Base-by-base conservation (phyloP, 2,113 vertebrate genomes). In the Rhabdomys dilectus region DNA sequence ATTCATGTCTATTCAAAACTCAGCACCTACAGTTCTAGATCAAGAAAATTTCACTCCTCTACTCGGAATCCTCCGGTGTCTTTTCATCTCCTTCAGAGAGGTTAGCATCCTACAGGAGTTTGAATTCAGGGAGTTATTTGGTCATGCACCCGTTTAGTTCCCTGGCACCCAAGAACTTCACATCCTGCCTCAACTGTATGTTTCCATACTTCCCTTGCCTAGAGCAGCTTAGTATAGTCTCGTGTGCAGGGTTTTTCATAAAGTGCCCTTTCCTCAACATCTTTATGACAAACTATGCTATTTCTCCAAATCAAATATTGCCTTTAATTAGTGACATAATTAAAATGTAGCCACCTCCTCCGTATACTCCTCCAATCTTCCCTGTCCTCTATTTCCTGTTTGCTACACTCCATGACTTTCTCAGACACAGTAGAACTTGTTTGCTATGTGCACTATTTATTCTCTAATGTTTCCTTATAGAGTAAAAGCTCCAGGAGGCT, bases 31-130 rank as follows among this genome's bases (percentile, higher is more conserved):
- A 12, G 15, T 76, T 8, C n/a, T 72, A 56, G n/a, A 48, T 87
- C 42, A 88, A 31, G 42, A 26, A 60, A 58, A 21, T 88, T 24
- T 85, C 22, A 76, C 26, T 36, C 11, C 66, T 60, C 64, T 68
- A 81, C 51, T 76, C 78, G 12, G 19, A 94, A 85, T 90, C 45
- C 21, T 42, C 70, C 48, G 70, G 1, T 75, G 17, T 17, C 22
- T 75, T 81, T 82, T 91, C 45, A 82, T 91, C 64, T 66, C 48
- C 51, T 53, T 60, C 21, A 84, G 70, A 84, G 51, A 92, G 82
- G 53, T 77, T 51, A 89, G 80, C 62, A 11, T 62, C 53, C 29
- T 72, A 42, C 7, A 29, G 51, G 39, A 31, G 26, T 1, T 80
- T 70, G 68, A 56, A 81, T 9, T 17, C 21, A 13, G 19, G 58